Percentiles rank a stretch among this genome's conserved stretches.
phyloP scores from a whole-genome alignment of 2,113 vertebrate genomes.

The Fulmarus glacialis region DNA sequence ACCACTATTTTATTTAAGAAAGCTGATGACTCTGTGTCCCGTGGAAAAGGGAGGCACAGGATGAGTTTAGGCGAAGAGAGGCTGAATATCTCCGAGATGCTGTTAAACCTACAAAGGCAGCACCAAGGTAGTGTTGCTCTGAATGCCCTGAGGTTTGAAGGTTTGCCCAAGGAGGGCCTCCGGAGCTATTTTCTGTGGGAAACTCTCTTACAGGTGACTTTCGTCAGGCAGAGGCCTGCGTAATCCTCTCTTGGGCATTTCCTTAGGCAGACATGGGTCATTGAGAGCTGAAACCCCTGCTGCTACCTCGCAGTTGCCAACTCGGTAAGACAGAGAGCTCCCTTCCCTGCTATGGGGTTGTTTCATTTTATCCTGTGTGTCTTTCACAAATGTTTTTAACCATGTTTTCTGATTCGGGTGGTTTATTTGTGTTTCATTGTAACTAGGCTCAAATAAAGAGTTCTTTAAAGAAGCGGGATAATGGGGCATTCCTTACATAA shows the following conservation, averaged over 20 bases:
- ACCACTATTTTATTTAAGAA: not conserved
- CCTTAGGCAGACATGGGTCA: not conserved
- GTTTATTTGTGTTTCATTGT: not conserved
- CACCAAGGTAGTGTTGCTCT: not conserved
- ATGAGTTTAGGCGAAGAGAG: not conserved
- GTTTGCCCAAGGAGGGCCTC: not conserved
- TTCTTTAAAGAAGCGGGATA: not conserved
- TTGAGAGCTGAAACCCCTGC: not conserved
- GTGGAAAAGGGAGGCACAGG: not conserved
- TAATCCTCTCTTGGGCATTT: not conserved
- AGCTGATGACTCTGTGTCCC: not conserved
- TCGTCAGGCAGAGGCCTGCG: not conserved
- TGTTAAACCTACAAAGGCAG: not conserved
- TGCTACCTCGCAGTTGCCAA: not conserved
- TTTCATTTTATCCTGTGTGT: not conserved
- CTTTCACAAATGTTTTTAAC: not conserved
- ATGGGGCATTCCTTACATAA: not conserved
- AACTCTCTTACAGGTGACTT: not conserved
- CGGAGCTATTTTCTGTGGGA: not conserved
- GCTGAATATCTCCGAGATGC: not conserved
- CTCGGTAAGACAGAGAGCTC: not conserved
- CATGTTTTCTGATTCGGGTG: not conserved
- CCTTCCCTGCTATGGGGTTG: not conserved
- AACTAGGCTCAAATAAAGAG: not conserved
- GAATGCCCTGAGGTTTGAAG: not conserved